phyloP scores from a whole-genome alignment of 1,140 invertebrate genomes.

The Homarus americanus region DNA sequence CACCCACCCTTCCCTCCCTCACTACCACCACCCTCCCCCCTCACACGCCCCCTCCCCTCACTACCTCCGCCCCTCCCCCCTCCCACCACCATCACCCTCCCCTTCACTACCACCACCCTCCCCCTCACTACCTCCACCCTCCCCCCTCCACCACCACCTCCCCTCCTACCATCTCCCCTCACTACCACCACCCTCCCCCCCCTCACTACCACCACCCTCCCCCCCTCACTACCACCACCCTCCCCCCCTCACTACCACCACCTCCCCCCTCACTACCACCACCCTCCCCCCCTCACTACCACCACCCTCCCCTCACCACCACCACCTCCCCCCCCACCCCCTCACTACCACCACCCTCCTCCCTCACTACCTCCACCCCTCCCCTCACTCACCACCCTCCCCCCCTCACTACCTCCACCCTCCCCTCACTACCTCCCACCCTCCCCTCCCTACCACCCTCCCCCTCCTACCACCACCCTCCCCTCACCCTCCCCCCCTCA shows the following conservation, averaged over 20 bases:
- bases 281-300: not conserved
- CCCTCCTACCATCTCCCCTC: not conserved
- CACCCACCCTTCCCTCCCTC: not conserved
- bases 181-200: no score
- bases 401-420: no score
- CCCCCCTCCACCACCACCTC: not conserved
- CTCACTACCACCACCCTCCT: not conserved
- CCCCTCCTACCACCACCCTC: no score
- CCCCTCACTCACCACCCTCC: not conserved
- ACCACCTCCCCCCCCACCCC: not conserved
- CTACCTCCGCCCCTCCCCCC: not conserved
- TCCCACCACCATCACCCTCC: not conserved
- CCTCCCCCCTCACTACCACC: not conserved
- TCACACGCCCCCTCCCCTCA: not conserved
- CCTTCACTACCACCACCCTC: not conserved
- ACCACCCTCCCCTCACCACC: no score
- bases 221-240: not conserved
- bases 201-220: not conserved
- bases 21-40: not conserved
- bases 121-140: not conserved
- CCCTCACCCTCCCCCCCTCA: no score
- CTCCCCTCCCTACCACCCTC: no score
- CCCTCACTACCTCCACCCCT: not conserved
- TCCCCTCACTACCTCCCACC: no score
- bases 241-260: constrained; percentile 3